phyloP scores from a whole-genome alignment of 2,113 vertebrate genomes.

The Semnopithecus entellus region DNA sequence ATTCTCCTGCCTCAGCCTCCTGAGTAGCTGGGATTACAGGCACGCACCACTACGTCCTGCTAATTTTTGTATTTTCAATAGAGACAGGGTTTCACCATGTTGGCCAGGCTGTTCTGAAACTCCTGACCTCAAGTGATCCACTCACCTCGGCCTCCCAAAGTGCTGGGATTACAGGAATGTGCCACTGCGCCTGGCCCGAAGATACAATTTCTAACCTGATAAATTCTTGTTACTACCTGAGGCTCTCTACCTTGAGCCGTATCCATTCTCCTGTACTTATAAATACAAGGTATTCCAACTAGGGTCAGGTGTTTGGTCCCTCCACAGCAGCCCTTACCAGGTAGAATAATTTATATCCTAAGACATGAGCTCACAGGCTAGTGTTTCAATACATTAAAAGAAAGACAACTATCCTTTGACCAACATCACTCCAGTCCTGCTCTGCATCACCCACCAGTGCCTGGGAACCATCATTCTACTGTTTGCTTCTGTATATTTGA shows the following conservation, averaged over 20 bases:
- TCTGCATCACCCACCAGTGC: too few species aligned
- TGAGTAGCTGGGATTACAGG: too few species aligned
- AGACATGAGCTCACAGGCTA: neutral
- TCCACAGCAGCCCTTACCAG: neutral
- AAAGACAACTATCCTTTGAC: neutral
- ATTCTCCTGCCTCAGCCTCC: too few species aligned
- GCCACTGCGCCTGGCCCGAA: fast-evolving
- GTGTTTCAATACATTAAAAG: neutral
- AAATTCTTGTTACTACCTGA: neutral
- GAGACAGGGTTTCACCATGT: too few species aligned
- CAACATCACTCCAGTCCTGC: neutral
- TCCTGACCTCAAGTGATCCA: too few species aligned
- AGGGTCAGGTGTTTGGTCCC: neutral
- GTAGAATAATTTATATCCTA: neutral
- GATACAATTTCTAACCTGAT: neutral
- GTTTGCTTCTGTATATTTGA: neutral
- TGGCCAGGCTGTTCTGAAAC: too few species aligned
- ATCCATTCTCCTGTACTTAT: neutral
- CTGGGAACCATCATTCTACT: neutral
- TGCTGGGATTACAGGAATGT: too few species aligned
- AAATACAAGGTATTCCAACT: neutral
- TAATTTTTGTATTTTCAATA: too few species aligned
- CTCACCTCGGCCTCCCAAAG: too few species aligned
- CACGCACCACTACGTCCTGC: fast-evolving
- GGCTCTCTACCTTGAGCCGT: neutral